phyloP scores from a whole-genome alignment of 2,113 vertebrate species.

The Ctenodactylus gundi region DNA sequence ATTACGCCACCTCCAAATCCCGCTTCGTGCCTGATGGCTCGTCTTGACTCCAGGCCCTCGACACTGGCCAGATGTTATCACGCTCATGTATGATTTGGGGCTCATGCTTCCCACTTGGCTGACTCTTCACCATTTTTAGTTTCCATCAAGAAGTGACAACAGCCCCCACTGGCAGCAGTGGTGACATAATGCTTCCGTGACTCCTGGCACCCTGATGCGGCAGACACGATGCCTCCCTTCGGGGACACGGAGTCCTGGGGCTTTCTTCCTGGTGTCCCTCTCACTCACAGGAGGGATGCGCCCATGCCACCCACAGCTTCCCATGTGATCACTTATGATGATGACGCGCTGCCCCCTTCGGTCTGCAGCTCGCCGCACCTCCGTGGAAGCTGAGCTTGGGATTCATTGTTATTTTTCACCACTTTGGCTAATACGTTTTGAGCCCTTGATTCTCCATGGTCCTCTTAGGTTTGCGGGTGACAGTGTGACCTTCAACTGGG shows the following conservation, averaged over 20 bases:
- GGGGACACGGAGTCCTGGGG: fast-evolving
- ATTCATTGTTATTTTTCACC: slow-evolving; percentile 67
- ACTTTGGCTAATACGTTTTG: slow-evolving; percentile 72
- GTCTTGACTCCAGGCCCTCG: background rate
- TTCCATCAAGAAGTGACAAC: background rate
- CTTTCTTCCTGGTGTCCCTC: fast-evolving
- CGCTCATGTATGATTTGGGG: background rate
- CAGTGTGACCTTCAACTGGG: slow-evolving; percentile 92
- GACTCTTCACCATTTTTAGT: too few species aligned
- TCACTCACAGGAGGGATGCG: fast-evolving
- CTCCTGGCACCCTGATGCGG: background rate
- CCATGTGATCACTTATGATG: background rate
- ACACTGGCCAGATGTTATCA: fast-evolving
- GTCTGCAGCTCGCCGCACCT: background rate
- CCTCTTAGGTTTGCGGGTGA: slow-evolving; percentile 90
- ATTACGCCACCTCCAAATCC: too few species aligned
- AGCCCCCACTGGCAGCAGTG: fast-evolving
- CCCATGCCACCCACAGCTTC: fast-evolving
- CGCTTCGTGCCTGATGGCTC: too few species aligned
- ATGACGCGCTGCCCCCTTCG: fast-evolving
- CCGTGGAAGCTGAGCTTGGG: background rate
- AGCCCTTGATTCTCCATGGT: slow-evolving; percentile 79
- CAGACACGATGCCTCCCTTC: fast-evolving
- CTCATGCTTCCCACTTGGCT: background rate
- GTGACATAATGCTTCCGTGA: background rate